These are phyloP conservation scores for Tribolium castaneum DNA, from an alignment of 1,140 invertebrate genomes.

Conservation along the genomic window DNA sequence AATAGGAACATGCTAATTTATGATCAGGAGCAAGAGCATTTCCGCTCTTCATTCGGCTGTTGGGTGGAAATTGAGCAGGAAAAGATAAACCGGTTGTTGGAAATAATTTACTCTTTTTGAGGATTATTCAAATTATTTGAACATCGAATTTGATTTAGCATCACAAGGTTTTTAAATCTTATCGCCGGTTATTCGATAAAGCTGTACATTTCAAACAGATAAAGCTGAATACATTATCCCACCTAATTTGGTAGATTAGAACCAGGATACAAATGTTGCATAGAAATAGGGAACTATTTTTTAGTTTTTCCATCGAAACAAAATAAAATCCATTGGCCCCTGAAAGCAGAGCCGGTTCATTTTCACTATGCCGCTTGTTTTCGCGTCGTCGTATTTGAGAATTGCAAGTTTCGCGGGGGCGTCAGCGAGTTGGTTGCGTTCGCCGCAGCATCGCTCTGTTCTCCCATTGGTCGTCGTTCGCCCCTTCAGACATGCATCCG, in stretches of 20 bases:
- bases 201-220: background rate
- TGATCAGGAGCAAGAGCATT: background rate
- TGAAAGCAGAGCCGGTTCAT: background rate
- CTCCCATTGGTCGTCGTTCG: conserved; percentile 56
- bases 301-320: background rate
- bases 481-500: conserved; percentile 58
- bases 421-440: conserved; percentile 22
- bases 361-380: background rate
- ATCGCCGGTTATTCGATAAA: background rate
- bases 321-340: background rate
- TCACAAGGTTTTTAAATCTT: background rate
- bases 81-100: no score
- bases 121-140: background rate
- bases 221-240: background rate
- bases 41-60: background rate
- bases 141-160: background rate
- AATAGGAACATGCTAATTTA: conserved; percentile 20
- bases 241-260: background rate
- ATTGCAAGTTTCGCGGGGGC: conserved; percentile 28
- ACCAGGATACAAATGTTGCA: background rate
- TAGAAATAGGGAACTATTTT: background rate
- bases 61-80: no score
- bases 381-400: conserved; percentile 29
- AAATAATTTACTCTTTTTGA: background rate
- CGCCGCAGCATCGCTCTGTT: conserved; percentile 52